Conservation (phyloP, 2,888 invertebrate genomes). For the Netelia inedita region DNA sequence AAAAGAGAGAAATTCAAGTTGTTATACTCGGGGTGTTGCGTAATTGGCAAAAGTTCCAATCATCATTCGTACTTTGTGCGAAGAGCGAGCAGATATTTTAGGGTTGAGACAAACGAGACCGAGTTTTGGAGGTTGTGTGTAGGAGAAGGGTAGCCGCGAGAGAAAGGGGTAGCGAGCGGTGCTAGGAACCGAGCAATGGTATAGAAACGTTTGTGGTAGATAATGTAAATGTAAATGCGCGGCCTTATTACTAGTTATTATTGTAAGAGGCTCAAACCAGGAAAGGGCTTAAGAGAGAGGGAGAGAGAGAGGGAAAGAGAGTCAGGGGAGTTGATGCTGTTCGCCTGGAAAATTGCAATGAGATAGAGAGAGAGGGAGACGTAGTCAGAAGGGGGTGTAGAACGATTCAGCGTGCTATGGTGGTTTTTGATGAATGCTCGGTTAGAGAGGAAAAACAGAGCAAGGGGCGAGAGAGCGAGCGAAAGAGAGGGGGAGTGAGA, state of each 20-base stretch:
- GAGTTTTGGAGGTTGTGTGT: constrained; percentile 16
- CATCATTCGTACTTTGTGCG: constrained; percentile 16
- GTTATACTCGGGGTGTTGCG: background rate
- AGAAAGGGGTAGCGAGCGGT: background rate
- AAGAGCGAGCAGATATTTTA: background rate
- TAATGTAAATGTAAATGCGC: constrained; percentile 62
- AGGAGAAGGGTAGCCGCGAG: background rate
- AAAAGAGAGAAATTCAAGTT: background rate
- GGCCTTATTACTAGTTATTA: constrained; percentile 65
- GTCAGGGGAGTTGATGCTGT: constrained; percentile 26
- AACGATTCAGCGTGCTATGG: constrained; percentile 8
- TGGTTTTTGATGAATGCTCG: constrained; percentile 57
- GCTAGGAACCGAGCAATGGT: constrained; percentile 1
- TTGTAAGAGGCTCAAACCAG: constrained; percentile 61
- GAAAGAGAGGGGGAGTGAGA: background rate
- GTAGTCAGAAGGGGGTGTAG: constrained; percentile 8
- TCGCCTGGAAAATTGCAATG: constrained; percentile 15
- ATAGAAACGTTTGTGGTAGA: constrained; percentile 39
- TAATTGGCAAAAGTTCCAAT: constrained; percentile 3
- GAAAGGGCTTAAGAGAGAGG: constrained; percentile 47
- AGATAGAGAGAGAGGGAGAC: background rate
- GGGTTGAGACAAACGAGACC: background rate
- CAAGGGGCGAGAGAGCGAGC: background rate
- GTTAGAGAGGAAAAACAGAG: background rate
- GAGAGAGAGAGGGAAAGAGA: background rate